A percentile compares a stretch with the other conserved stretches of the same genome.
phyloP scores from a whole-genome alignment of 2,888 invertebrate species.

The Anticlea derivata region DNA sequence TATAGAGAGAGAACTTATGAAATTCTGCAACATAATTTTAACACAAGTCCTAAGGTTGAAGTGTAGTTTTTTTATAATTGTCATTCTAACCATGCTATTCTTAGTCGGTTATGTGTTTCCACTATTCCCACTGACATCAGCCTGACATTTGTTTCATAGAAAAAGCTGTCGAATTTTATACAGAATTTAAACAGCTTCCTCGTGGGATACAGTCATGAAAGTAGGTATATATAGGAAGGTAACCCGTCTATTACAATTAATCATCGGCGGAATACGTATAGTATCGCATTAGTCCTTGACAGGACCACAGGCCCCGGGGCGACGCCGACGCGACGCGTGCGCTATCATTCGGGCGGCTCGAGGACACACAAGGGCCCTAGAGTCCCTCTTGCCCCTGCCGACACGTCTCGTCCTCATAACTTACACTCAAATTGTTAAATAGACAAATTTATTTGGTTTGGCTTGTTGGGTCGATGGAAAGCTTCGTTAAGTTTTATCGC shows the following conservation, averaged over 20 bases:
- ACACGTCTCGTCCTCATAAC: slow-evolving; percentile 53
- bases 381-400: slow-evolving; percentile 42
- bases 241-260: neutral
- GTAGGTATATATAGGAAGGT: neutral
- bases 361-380: slow-evolving; percentile 38
- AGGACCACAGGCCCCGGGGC: slow-evolving; percentile 25
- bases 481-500: no score
- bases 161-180: no score
- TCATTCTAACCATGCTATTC: no score
- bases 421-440: slow-evolving; percentile 31
- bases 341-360: slow-evolving; percentile 52
- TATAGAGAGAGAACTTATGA: no score
- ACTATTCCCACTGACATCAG: no score
- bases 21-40: no score
- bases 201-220: no score
- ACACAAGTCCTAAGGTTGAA: no score
- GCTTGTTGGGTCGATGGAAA: no score
- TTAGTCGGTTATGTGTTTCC: no score
- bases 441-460: slow-evolving; percentile 5
- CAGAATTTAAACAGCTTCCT: no score
- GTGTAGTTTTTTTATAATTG: neutral
- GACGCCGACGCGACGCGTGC: slow-evolving; percentile 53
- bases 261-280: slow-evolving; percentile 37
- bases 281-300: slow-evolving; percentile 46
- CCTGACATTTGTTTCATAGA: no score